phyloP scores from a whole-genome alignment of 2,113 vertebrate genomes.

The Catharus bicknelli region DNA sequence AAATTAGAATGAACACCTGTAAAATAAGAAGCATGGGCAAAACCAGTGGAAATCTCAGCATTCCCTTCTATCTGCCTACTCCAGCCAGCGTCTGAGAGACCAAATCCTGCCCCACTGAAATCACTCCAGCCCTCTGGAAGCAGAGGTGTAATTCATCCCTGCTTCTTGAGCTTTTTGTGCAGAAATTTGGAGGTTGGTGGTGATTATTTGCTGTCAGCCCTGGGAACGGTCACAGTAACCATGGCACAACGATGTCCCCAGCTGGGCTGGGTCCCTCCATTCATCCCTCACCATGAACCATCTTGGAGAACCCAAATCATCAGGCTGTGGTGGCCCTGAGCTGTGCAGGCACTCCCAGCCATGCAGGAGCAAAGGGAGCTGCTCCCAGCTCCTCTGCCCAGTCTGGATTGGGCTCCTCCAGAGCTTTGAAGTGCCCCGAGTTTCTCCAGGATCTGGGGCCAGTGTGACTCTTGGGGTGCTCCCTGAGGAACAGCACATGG shows the following conservation, averaged over 20 bases:
- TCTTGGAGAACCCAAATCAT: rapidly evolving
- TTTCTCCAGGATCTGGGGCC: not conserved
- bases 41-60: not conserved
- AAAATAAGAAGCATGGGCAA: not conserved
- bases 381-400: not conserved
- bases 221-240: not conserved
- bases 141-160: not conserved
- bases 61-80: not conserved
- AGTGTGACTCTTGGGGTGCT: not conserved
- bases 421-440: not conserved
- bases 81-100: not conserved
- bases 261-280: not conserved
- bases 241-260: not conserved
- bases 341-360: not conserved
- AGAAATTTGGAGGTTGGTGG: not conserved
- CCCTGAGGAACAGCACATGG: rapidly evolving
- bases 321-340: not conserved
- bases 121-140: not conserved
- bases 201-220: not conserved
- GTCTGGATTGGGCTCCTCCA: not conserved
- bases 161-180: not conserved
- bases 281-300: not conserved
- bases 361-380: not conserved
- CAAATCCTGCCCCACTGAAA: not conserved
- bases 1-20: not conserved